Evolutionary conservation across 2,888 invertebrate species (phyloP).

Genomic region (Selenia dentaria): DNA sequence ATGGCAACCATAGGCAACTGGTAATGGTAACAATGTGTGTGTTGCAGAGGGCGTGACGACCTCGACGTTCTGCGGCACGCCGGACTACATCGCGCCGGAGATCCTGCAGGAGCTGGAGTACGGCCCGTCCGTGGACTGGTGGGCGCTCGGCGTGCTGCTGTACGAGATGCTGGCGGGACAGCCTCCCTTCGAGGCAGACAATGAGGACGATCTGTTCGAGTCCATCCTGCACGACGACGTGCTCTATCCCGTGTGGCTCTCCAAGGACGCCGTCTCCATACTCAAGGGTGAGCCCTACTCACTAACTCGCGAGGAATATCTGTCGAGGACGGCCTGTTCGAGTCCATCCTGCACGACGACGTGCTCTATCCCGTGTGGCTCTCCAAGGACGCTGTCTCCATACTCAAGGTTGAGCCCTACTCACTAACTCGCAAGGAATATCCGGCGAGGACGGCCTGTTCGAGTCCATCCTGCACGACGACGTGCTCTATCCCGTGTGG

Average conservation of each 20-base stretch:
- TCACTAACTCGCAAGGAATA: too few species aligned
- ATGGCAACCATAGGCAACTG: too few species aligned
- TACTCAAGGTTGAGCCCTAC: slow-evolving; percentile 67
- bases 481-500: slow-evolving; percentile 99
- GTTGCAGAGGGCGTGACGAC: slow-evolving; percentile 92
- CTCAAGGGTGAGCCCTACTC: slow-evolving; percentile 67
- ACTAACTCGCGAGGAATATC: too few species aligned
- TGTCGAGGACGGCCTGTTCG: slow-evolving; percentile 99
- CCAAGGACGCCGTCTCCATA: slow-evolving; percentile 72
- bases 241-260: slow-evolving; percentile 97
- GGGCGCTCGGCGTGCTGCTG: slow-evolving; percentile 99
- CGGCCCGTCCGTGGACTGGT: slow-evolving; percentile 96
- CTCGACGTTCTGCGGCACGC: slow-evolving; percentile 99
- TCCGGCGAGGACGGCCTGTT: slow-evolving; percentile 99
- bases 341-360: slow-evolving; percentile 99
- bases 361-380: slow-evolving; percentile 99
- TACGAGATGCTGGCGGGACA: slow-evolving; percentile 99
- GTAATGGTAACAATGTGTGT: slow-evolving; percentile 9
- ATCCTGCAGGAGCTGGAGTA: slow-evolving; percentile 97
- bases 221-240: slow-evolving; percentile 99
- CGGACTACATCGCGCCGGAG: slow-evolving; percentile 99
- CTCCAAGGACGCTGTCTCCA: slow-evolving; percentile 71
- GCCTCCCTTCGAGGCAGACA: slow-evolving; percentile 99
- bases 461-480: slow-evolving; percentile 99
- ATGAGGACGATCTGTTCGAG: slow-evolving; percentile 99